Evolutionary conservation across 1,140 invertebrate species (phyloP), one percentile per base, ranked within the genome.

Genomic region (Penaeus japonicus): DNA sequence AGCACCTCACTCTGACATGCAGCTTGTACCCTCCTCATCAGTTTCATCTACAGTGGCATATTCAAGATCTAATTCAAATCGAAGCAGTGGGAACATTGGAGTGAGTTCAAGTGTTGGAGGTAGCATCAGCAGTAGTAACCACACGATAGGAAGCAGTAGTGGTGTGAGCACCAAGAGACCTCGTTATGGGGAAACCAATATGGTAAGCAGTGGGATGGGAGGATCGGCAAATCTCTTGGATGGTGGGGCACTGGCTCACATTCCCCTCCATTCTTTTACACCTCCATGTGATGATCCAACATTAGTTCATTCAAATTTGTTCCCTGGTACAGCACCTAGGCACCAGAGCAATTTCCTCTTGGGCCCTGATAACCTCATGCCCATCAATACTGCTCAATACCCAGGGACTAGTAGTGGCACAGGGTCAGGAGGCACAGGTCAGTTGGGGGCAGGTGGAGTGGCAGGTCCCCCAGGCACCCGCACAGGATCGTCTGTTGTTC

Each of bases 271-370:
- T 79, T 90, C 89, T 5, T 90, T 90, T 30, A 90, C 89, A 53
- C 89, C 89, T 47, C 89, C 89, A 1, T 90, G 89, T 84, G 89
- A 90, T 84, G 89, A 90, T 57, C 85, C 89, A 4, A 77, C 89
- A 18, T 27, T 90, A 4, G 85, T 90, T 4, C 89, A 87, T 47
- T 87, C 89, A 32, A 90, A 90, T 77, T 81, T 90, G 24, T 87
- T 90, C 57, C 82, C 89, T 20, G 73, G 80, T 20, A 87, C 84
- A 20, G 39, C 80, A 1, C 57, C 85, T 30, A 80, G 89, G 47
- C 89, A 90, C 57, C 89, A 90, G 32, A 81, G 89, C 57, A 90
- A 90, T 54, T 90, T 90, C 81, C 85, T 90, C 24, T 78, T 90
- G 62, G 89, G 89, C 15, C 27, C 81, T 24, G 89, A 90, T 27